Base-by-base conservation (phyloP, 30 jellyfish, hydroid and myxozoan genomes). In the Hydractinia symbiolongicarpus region DNA sequence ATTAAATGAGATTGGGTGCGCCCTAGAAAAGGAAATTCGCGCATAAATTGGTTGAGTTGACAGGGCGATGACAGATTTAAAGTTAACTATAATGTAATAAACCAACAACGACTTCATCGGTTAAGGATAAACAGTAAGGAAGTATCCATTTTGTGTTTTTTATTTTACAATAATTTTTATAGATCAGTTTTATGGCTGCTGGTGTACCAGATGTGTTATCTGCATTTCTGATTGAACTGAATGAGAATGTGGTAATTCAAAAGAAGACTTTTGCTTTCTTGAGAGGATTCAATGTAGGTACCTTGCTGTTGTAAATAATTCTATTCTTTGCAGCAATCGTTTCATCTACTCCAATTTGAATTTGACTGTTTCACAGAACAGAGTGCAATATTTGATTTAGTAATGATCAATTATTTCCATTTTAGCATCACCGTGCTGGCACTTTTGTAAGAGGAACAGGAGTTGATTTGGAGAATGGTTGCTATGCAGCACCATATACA, bases 121-220 rank as follows among this genome's bases (percentile, higher is more conserved):
- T n/a, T n/a, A n/a, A n/a, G n/a, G n/a, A n/a, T n/a, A n/a, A n/a
- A n/a, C n/a, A n/a, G n/a, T n/a, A n/a, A n/a, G n/a, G n/a, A n/a
- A n/a, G n/a, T n/a, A n/a, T n/a, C n/a, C n/a, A n/a, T n/a, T n/a
- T n/a, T n/a, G n/a, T n/a, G n/a, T n/a, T n/a, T n/a, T n/a, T n/a
- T n/a, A n/a, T n/a, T n/a, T n/a, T n/a, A n/a, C n/a, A n/a, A n/a
- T 5, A 53, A 54, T 30, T 61, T 77, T 10, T 55, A 84, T 93
- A 90, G 53, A 79, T 88, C 9, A 94, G 97, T 16, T 82, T 90
- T 9, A 91, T 90, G 77, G 97, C 97, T 0, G 95, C 97, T 1
- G 97, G 97, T 6, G 97, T 90, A 73, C 95, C 97, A 44, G 97
- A 90, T 61, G 95, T 90, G 53, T 81, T 90, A 50, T 90, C 97